Base-by-base conservation (phyloP, 2,888 invertebrate genomes). In the Agonopterix arenella region DNA sequence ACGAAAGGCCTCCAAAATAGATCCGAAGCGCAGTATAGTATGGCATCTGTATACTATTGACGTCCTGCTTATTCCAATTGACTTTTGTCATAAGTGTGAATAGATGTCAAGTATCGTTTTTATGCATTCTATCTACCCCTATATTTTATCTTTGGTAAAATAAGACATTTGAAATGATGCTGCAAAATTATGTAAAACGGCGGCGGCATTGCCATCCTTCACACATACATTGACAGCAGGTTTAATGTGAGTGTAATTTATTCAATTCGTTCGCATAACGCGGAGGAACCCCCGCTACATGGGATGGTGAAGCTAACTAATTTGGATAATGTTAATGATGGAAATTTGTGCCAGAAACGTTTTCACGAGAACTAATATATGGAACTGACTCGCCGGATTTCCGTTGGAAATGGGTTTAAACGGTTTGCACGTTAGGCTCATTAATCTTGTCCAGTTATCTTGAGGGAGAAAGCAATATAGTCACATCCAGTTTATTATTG, bases 381-480 rank as follows among this genome's bases (percentile, higher is more conserved):
- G 86, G 83, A 78, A 86, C 88, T 86, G 88, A 88, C 88, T 89
- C 76, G 84, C 84, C 78, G 86, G 85, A 85, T 88, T 89, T 85
- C 77, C 83, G 82, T 80, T 76, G 76, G 84, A 76, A 88, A 86
- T 80, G 84, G 84, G 83, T 84, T 88, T 86, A 85, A 88, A 76
- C 85, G 88, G 85, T 89, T 88, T 84, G 88, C 88, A 86, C 85
- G 88, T 82, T 82, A 81, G 78, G 70, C 80, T 86, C 88, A 84
- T 88, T 88, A 84, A 89, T 89, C 85, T 86, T 85, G 78, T 75
- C 81, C 80, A 76, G 82, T 82, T 88, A 86, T 86, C 86, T 86
- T 80, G 76, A 73, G 73, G 70, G 69, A 64, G 67, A 76, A 65
- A 69, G 70, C 66, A 66, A 45, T 45, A 45, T 28, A 45, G 10